Conservation (phyloP, 2,113 vertebrate genomes). For the Passerina amoena region DNA sequence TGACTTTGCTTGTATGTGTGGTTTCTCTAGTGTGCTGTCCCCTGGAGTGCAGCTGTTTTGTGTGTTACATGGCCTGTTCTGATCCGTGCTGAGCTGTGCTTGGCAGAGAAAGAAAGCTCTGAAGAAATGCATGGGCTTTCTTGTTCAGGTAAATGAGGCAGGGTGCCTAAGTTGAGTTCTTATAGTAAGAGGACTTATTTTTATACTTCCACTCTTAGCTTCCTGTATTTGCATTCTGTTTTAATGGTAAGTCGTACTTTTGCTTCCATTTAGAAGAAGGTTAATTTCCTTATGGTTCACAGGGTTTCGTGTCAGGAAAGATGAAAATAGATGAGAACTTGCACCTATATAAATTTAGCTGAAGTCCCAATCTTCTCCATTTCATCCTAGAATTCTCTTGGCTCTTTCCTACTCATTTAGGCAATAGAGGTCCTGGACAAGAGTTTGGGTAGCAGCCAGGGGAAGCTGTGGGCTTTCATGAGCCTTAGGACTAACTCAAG, state of each 20-base stretch:
- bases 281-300: conserved; percentile 40
- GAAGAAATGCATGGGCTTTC: not conserved
- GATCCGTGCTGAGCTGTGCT: not conserved
- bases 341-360: not conserved
- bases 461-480: not conserved
- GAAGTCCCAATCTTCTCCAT: not conserved
- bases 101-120: not conserved
- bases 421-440: not conserved
- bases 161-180: conserved; percentile 4
- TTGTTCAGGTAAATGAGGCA: not conserved
- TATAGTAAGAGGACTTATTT: conserved; percentile 41
- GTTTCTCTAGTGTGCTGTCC: not conserved
- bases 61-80: not conserved
- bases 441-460: not conserved
- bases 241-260: not conserved
- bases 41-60: not conserved
- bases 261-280: not conserved
- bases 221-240: not conserved
- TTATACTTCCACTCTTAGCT: conserved; percentile 13
- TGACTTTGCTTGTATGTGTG: not conserved
- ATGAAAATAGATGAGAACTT: not conserved
- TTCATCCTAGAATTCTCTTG: not conserved
- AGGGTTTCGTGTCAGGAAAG: not conserved
- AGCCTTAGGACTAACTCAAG: not conserved
- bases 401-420: not conserved